Conservation (phyloP, 1,140 invertebrate genomes). For the Patella vulgata region DNA sequence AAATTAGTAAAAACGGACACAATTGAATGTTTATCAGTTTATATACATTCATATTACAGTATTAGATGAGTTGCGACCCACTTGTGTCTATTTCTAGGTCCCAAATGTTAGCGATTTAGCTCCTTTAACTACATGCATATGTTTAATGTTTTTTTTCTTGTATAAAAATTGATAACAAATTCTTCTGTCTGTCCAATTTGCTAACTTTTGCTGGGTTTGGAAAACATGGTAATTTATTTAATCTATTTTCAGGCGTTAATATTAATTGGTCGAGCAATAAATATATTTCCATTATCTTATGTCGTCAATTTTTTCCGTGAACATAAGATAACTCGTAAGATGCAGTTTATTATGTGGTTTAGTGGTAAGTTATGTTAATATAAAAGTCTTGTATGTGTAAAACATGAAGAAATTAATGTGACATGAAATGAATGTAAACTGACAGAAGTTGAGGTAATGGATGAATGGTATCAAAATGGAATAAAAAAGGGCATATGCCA, state of each 20-base stretch:
- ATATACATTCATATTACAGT: too few relatives aligned
- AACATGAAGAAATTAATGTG: neutral
- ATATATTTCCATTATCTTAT: slow-evolving; percentile 95
- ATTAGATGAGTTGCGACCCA: too few relatives aligned
- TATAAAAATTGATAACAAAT: too few relatives aligned
- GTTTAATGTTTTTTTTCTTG: too few relatives aligned
- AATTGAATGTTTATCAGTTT: too few relatives aligned
- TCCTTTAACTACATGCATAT: too few relatives aligned
- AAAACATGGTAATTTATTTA: slow-evolving; percentile 6
- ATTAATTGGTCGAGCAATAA: slow-evolving; percentile 91
- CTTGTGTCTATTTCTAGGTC: too few relatives aligned
- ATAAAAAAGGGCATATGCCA: neutral
- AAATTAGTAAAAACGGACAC: too few relatives aligned
- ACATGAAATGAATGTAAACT: neutral
- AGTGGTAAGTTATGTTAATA: slow-evolving; percentile 74
- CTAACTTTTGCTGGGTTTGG: too few relatives aligned
- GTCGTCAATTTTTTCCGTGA: slow-evolving; percentile 96
- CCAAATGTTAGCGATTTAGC: too few relatives aligned
- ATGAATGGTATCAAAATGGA: neutral
- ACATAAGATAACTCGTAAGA: slow-evolving; percentile 97
- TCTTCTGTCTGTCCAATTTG: too few relatives aligned
- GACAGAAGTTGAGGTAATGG: neutral
- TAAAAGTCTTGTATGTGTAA: neutral
- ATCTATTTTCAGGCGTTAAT: slow-evolving; percentile 76
- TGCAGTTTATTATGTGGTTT: slow-evolving; percentile 99